These are phyloP conservation scores for Cepphus grylle DNA, from an alignment of 2,113 vertebrate species.

Conservation along the genomic window DNA sequence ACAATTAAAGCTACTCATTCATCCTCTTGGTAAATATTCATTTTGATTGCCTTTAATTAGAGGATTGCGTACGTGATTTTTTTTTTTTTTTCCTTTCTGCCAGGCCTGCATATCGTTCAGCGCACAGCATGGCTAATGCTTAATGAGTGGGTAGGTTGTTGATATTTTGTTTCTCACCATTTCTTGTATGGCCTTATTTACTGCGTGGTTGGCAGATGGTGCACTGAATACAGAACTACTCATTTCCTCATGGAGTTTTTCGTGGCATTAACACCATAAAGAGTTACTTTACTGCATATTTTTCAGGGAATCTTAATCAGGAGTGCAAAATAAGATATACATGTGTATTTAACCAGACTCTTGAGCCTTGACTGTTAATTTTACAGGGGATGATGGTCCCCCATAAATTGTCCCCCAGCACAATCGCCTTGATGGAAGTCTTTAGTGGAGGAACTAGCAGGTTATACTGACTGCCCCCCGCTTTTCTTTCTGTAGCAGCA, in stretches of 20 bases:
- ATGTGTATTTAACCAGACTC: background rate
- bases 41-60: conserved; percentile 50
- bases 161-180: conserved; percentile 60
- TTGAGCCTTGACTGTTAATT: background rate
- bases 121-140: conserved; percentile 17
- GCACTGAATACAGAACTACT: conserved; percentile 1
- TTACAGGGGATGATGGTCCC: background rate
- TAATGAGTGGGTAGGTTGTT: conserved; percentile 58
- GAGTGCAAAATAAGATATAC: background rate
- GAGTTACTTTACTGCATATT: background rate
- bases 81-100: background rate
- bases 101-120: background rate
- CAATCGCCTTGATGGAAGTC: background rate
- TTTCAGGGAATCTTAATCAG: background rate
- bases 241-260: conserved; percentile 1
- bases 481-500: background rate
- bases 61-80: background rate
- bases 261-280: background rate
- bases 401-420: background rate
- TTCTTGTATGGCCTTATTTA: conserved; percentile 48
- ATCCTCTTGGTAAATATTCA: background rate
- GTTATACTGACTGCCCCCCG: fast-evolving
- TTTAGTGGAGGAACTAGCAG: background rate
- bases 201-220: conserved; percentile 39
- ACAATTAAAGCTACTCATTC: background rate